Evolutionary conservation across 2,888 invertebrate species (phyloP), one percentile per base, ranked within the genome.

Genomic region (Tiphia femorata): DNA sequence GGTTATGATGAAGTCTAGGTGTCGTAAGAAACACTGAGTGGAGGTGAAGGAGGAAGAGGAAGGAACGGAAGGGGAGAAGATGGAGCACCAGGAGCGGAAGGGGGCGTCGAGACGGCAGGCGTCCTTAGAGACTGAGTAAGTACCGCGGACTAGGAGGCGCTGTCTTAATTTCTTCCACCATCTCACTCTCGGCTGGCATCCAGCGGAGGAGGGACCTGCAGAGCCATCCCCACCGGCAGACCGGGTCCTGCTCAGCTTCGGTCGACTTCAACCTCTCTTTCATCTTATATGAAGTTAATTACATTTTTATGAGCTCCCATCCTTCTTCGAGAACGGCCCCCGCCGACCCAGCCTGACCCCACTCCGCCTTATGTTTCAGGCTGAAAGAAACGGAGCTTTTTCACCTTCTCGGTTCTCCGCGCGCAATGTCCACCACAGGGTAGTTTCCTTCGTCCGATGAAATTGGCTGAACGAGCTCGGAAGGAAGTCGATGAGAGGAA

Each of bases 241-340:
- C 50, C 44, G 29, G 40, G 41, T 33, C 33, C 41, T 25, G 17
- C 41, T 25, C 33, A 37, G 40, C 5, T 44, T 16, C 23, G 30
- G 21, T 52, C 57, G 54, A 49, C 59, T 59, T 55, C 63, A 49
- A 62, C 62, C 64, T 58, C 61, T 62, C 73, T 73, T 75, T 77
- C 73, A 75, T 76, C 72, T 73, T 73, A 62, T 70, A 69, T 70
- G 67, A 73, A 75, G 72, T 75, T 76, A 75, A 77, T 77, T 77
- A 74, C 76, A 68, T 75, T 77, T 76, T 76, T 76, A 77, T 66
- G 69, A 77, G 70, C 38, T 55, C 41, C 65, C 66, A 70, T 73
- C 65, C 53, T 62, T 73, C 65, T 67, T 67, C 53, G 42, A 48
- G 50, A 46, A 49, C 51, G 29, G 52, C 51, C 58, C 35, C 37